Evolutionary conservation across 2,113 vertebrate genomes (phyloP).

Genomic region (Erinaceus europaeus): DNA sequence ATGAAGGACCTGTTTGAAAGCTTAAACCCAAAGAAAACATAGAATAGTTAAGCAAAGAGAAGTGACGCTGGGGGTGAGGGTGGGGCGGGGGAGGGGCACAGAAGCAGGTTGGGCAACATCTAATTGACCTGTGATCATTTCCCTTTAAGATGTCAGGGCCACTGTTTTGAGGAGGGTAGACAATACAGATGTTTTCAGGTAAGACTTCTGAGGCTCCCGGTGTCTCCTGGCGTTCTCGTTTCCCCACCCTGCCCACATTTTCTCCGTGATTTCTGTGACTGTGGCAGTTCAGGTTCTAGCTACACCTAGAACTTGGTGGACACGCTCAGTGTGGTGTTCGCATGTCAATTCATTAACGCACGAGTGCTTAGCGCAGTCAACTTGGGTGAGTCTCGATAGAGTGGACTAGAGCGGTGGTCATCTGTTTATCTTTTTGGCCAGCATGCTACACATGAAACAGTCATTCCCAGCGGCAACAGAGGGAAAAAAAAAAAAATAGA

Average conservation of each 20-base stretch:
- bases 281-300: constrained; percentile 16
- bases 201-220: constrained; percentile 71
- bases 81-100: neutral
- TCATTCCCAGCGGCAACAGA: neutral
- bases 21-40: neutral
- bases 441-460: neutral
- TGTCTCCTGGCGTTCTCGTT: constrained; percentile 62
- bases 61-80: neutral
- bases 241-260: constrained; percentile 32
- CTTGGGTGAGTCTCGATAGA: neutral
- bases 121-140: constrained; percentile 76
- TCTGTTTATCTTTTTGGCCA: neutral
- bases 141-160: constrained; percentile 80
- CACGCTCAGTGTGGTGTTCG: neutral
- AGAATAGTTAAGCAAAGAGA: neutral
- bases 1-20: constrained; percentile 51
- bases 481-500: no score
- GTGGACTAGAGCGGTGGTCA: neutral
- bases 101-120: constrained; percentile 39
- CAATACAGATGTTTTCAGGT: constrained; percentile 80
- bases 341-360: neutral
- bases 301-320: neutral
- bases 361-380: neutral
- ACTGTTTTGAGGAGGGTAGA: constrained; percentile 81
- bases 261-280: constrained; percentile 71